Percentiles rank a stretch among this genome's conserved stretches.
Conservation (phyloP, 2,888 invertebrate genomes). For the Tupiocoris notatus region DNA sequence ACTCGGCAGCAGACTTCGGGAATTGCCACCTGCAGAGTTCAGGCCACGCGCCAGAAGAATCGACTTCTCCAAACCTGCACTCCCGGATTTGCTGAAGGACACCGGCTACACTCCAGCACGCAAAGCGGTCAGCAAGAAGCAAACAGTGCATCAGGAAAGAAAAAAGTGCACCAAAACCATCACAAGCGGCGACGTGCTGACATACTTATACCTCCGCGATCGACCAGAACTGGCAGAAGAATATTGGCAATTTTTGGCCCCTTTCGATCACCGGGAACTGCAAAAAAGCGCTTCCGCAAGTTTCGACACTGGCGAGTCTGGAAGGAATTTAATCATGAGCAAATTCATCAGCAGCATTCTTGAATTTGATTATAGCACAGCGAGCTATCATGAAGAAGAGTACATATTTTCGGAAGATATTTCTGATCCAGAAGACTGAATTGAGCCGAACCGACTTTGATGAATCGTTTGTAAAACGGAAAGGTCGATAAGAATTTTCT, state of each 20-base stretch:
- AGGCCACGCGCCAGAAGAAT: not conserved
- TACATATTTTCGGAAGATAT: not conserved
- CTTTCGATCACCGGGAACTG: not conserved
- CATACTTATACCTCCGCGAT: not conserved
- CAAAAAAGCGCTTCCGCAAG: not conserved
- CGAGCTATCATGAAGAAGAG: not conserved
- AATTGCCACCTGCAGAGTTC: not conserved
- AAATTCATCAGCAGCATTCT: not conserved
- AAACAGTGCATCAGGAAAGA: no score
- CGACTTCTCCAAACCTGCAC: not conserved
- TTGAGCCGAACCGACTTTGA: no score
- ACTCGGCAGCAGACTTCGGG: not conserved
- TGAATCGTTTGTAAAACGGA: no score
- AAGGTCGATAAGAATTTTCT: no score
- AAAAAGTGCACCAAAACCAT: not conserved
- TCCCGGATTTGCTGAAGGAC: not conserved
- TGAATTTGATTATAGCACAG: no score
- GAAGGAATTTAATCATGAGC: not conserved
- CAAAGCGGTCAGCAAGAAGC: not conserved
- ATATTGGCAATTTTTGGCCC: not conserved
- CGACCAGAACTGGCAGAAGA: not conserved
- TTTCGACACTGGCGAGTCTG: not conserved
- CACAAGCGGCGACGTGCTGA: not conserved
- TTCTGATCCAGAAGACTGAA: no score
- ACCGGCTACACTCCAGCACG: not conserved